Percentiles rank a stretch among this genome's conserved stretches.
Evolutionary conservation across 2,797 vertebrate species (phyloP).

Genomic region (Chromis chromis): DNA sequence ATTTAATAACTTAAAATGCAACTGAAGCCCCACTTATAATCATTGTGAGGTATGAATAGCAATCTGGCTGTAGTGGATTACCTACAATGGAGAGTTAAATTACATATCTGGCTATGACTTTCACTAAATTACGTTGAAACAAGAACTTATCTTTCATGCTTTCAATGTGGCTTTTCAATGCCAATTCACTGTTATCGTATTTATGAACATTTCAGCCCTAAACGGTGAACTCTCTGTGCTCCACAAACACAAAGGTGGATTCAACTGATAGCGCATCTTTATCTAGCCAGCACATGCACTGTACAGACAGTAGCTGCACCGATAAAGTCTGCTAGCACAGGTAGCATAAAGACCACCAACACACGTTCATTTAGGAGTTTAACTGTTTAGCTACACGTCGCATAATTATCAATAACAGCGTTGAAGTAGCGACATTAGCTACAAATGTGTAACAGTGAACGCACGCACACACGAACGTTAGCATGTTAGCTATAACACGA

Average conservation of each 20-base stretch:
- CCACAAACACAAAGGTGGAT: neutral
- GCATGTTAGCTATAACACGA: neutral
- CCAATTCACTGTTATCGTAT: no score
- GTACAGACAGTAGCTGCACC: neutral
- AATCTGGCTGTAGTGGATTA: neutral
- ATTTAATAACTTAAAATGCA: neutral
- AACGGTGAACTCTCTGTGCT: no score
- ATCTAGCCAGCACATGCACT: neutral
- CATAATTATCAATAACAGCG: no score
- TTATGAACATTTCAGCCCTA: neutral
- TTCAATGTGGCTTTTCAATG: no score
- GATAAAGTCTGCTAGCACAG: neutral
- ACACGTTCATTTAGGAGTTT: neutral
- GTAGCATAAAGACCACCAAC: neutral
- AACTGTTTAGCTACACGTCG: neutral
- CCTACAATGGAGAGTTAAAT: neutral
- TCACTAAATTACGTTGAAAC: neutral
- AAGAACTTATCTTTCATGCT: neutral
- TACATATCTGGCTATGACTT: neutral
- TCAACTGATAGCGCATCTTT: neutral
- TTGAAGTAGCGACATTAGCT: fast-evolving
- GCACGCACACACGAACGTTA: neutral
- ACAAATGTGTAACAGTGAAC: neutral
- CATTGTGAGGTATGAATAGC: neutral
- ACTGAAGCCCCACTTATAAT: neutral